Percentiles rank a stretch among this genome's conserved stretches.
phyloP scores from a whole-genome alignment of 2,888 invertebrate genomes.

The Masnerella sp. region DNA sequence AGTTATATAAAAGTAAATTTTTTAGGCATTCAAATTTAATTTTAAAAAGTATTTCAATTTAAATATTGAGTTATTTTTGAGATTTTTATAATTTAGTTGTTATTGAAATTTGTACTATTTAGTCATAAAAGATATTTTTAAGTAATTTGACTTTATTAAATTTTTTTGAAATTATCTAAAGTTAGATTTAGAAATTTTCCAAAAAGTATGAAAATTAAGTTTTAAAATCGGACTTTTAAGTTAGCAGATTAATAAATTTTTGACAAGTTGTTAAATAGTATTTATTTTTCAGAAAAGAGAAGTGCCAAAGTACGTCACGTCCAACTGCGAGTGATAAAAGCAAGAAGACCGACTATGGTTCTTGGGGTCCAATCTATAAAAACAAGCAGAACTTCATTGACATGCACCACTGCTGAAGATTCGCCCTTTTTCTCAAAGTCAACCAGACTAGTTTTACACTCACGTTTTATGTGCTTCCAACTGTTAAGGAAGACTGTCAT shows the following conservation, averaged over 20 bases:
- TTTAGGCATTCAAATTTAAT: too few relatives aligned
- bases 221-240: too few relatives aligned
- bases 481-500: constrained; percentile 21
- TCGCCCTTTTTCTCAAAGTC: constrained; percentile 18
- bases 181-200: too few relatives aligned
- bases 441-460: constrained; percentile 16
- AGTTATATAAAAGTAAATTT: too few relatives aligned
- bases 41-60: background rate
- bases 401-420: constrained; percentile 83
- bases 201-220: too few relatives aligned
- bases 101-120: too few relatives aligned
- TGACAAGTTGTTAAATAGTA: constrained; percentile 6
- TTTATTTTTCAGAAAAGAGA: constrained; percentile 70
- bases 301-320: constrained; percentile 65
- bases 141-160: too few relatives aligned
- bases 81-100: too few relatives aligned
- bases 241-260: too few relatives aligned
- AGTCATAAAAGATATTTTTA: too few relatives aligned
- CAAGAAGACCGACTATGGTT: constrained; percentile 79
- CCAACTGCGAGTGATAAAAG: constrained; percentile 66
- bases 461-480: constrained; percentile 3
- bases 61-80: too few relatives aligned
- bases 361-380: constrained; percentile 87
- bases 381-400: constrained; percentile 85
- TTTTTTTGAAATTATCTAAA: too few relatives aligned